phyloP scores from a whole-genome alignment of 2,113 vertebrate genomes.

The Eolophus roseicapilla region DNA sequence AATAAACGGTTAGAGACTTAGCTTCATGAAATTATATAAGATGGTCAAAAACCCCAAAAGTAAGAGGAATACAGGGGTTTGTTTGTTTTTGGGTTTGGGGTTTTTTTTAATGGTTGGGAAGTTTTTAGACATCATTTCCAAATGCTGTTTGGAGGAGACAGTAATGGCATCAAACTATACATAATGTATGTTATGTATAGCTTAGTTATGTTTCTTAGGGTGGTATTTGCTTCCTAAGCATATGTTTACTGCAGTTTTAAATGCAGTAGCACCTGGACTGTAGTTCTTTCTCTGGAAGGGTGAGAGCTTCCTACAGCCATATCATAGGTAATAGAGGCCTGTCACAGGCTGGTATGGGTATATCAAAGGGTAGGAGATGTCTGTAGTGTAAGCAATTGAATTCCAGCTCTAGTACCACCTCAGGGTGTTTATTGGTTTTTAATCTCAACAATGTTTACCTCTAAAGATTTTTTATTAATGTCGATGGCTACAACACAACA shows the following conservation, averaged over 20 bases:
- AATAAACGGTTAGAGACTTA: not conserved
- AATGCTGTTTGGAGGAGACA: not conserved
- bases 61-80: not conserved
- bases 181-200: not conserved
- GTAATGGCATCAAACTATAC: not conserved
- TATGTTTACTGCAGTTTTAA: not conserved
- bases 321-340: not conserved
- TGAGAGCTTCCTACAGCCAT: not conserved
- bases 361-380: not conserved
- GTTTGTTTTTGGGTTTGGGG: too few relatives aligned
- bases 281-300: not conserved
- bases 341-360: not conserved
- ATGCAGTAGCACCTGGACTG: not conserved
- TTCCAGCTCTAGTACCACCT: not conserved
- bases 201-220: not conserved
- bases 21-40: not conserved
- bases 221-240: not conserved
- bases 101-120: not conserved
- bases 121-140: not conserved
- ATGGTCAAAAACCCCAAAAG: not conserved
- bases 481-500: not conserved
- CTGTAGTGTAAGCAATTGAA: not conserved
- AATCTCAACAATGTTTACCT: not conserved
- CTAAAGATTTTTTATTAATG: not conserved
- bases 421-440: constrained; percentile 5